phyloP scores from a whole-genome alignment of 2,888 invertebrate species.

The Orgyia antiqua region DNA sequence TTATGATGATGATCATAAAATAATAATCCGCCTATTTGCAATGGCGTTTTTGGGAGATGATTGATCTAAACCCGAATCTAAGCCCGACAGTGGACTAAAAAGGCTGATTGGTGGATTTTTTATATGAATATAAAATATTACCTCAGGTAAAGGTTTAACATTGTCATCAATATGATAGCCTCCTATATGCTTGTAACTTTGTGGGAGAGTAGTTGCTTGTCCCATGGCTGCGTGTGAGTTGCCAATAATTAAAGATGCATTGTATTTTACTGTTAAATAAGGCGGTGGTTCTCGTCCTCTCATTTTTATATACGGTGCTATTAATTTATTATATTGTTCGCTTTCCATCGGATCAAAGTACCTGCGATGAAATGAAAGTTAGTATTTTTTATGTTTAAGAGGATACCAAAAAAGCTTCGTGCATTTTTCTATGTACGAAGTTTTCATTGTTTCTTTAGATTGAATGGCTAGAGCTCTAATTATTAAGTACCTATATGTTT shows the following conservation, averaged over 20 bases:
- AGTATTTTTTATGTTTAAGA: neutral
- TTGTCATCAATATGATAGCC: slow-evolving; percentile 49
- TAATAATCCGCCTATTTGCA: too few species aligned
- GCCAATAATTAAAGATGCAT: slow-evolving; percentile 43
- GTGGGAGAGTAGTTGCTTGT: slow-evolving; percentile 35
- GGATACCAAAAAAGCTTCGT: too few species aligned
- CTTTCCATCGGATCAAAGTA: neutral
- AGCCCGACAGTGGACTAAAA: too few species aligned
- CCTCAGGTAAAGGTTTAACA: slow-evolving; percentile 41
- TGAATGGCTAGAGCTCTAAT: too few species aligned
- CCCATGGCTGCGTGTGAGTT: slow-evolving; percentile 48
- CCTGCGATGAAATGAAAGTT: neutral
- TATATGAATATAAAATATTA: too few species aligned
- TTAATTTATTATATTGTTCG: slow-evolving; percentile 10
- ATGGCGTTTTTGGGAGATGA: too few species aligned
- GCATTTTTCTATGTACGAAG: too few species aligned
- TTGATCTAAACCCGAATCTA: too few species aligned
- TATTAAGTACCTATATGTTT: too few species aligned
- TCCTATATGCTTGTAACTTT: slow-evolving; percentile 40
- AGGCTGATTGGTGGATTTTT: too few species aligned
- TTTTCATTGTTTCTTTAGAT: too few species aligned
- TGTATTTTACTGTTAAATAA: slow-evolving; percentile 27
- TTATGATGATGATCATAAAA: too few species aligned
- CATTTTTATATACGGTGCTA: slow-evolving; percentile 12
- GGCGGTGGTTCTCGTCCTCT: slow-evolving; percentile 26